Percentiles rank a stretch among this genome's conserved stretches.
Conservation (phyloP, 2,888 invertebrate species). For the Pachycephus smyrnensis region DNA sequence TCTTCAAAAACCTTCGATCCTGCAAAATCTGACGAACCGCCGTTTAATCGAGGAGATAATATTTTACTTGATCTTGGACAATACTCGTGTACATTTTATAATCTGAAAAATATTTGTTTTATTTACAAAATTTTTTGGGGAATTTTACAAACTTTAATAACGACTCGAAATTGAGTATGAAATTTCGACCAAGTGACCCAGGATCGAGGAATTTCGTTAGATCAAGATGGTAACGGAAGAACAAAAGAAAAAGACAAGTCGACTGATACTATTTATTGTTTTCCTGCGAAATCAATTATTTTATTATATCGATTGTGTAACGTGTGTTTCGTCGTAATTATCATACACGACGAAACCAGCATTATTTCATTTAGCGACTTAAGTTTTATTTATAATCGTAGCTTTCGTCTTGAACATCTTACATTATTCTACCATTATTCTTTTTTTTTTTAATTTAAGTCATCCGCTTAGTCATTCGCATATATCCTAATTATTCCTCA, state of each 20-base stretch:
- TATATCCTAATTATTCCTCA: background rate
- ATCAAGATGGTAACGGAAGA: background rate
- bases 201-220: background rate
- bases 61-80: background rate
- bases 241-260: background rate
- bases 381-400: background rate
- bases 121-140: background rate
- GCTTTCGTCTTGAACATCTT: background rate
- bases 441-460: background rate
- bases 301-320: background rate
- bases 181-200: background rate
- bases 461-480: constrained; percentile 22
- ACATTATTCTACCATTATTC: background rate
- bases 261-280: background rate
- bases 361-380: background rate
- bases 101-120: too few species aligned
- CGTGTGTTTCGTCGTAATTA: background rate
- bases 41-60: background rate
- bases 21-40: background rate
- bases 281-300: background rate
- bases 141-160: background rate
- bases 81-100: too few species aligned
- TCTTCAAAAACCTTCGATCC: background rate
- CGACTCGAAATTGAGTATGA: background rate
- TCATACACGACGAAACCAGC: background rate